Conservation (phyloP, 2,113 vertebrate species). For the Mohoua ochrocephala region DNA sequence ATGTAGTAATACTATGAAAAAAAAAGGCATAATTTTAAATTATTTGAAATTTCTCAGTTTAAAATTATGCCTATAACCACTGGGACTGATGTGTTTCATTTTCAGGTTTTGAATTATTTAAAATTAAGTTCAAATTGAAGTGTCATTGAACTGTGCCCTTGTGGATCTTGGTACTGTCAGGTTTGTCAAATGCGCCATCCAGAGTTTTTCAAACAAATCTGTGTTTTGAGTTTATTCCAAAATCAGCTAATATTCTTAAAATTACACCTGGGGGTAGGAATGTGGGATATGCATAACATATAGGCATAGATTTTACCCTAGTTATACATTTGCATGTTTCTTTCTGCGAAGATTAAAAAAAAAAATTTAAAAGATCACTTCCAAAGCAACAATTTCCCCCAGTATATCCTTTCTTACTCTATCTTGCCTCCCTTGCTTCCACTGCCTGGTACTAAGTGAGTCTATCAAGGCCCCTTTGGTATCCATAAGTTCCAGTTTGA, state of each 20-base stretch:
- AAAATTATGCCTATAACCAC: not conserved
- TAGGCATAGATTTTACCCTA: not conserved
- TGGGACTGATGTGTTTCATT: not conserved
- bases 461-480: slow-evolving; percentile 34
- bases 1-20: not conserved
- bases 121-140: not conserved
- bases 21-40: not conserved
- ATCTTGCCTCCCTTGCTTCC: not conserved
- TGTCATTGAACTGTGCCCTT: not conserved
- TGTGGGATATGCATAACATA: not conserved
- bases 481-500: slow-evolving; percentile 24
- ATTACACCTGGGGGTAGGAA: not conserved
- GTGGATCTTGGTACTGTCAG: not conserved
- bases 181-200: not conserved
- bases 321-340: not conserved
- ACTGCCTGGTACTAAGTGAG: not conserved
- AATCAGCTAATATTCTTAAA: not conserved
- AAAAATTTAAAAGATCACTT: not conserved
- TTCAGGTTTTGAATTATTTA: not conserved
- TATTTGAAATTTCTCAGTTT: not conserved
- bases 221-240: not conserved
- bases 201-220: not conserved
- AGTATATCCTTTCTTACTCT: not conserved
- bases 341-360: not conserved
- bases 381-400: not conserved